Evolutionary conservation across 1,140 invertebrate species (phyloP), one percentile per base, ranked within the genome.

Genomic region (Neodiprion fabricii): DNA sequence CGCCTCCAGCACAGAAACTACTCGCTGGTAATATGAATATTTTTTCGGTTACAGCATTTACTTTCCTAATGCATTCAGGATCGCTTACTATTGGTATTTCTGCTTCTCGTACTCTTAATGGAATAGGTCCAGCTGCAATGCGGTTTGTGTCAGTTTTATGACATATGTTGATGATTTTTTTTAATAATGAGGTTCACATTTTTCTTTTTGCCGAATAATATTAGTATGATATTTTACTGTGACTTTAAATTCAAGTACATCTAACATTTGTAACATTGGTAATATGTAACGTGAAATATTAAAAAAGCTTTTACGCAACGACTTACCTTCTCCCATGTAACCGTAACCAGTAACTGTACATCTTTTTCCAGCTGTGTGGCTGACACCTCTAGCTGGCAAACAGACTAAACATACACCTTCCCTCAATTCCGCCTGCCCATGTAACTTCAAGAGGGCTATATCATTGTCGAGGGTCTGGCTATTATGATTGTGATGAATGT

Each of bases 401-500:
- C 98, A 98, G 9, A 97, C 96, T 61, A 95, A 84, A 75, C 95
- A 95, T 12, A 96, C 94, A 48, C 94, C 95, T 85, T 95, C 94
- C 77, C 93, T 95, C 3, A 98, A 90, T 85, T 97, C 95, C 0
- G 95, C 96, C 84, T 98, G 96, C 0, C 95, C 95, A 78, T 96
- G 93, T 8, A 99, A 91, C 85, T 98, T 98, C 9, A 99, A 89
- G 10, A 99, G 85, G 0, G 97, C 98, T 77, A 99, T 98, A 83
- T 98, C 97, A 82, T 98, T 98, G 84, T 98, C 97, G 76, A 99
- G 89, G 0, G 97, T 98, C 86, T 98, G 96, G 76, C 95, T 96
- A 85, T 99, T 98, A 88, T 98, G 97, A 86, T 98, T 97, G 80
- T 98, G 96, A 85, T 99, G 97, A 68, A 98, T 98, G 85, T 98